Evolutionary conservation across 2,888 invertebrate genomes (phyloP), one percentile per base, ranked within the genome.

Genomic region (Amphipoea oculea): DNA sequence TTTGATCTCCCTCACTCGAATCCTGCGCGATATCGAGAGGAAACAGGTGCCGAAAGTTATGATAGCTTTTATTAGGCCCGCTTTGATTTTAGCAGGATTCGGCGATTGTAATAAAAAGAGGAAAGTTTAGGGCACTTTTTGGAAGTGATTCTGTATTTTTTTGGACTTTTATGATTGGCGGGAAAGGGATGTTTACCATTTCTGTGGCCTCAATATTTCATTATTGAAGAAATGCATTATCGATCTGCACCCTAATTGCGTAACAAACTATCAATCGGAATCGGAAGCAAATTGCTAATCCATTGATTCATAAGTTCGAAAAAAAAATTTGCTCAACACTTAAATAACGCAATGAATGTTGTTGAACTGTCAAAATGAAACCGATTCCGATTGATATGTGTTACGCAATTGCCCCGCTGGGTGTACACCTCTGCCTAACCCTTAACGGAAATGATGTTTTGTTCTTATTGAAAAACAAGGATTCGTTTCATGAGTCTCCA

Each of bases 21-120:
- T 75, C 75, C 75, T 77, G 84, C 17, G n/a, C 54, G 75, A 80
- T 85, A 87, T 87, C 84, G 36, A 89, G 71, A 88, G 88, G 88
- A 88, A 88, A 81, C 88, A 89, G 88, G 89, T 88, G 89, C 74
- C 45, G 81, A 77, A 86, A 76, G 69, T 86, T 87, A 88, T 84
- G 79, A 79, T 74, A 66, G 73, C 77, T 86, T 86, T 88, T 87
- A 87, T 82, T 86, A 82, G 72, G 70, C 42, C 23, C 57, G 20
- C 66, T 88, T 79, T 79, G 75, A 80, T 79, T 86, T 77, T 68
- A 76, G 63, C 77, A 80, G 67, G 60, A 76, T 67, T 83, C 60
- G 23, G 79, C 45, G 70, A 83, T 76, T 71, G 62, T 54, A 76
- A 73, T 65, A 83, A 85, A 80, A 77, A 70, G 51, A 67, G 29